Percentiles rank a stretch among this genome's conserved stretches.
Evolutionary conservation across 2,113 vertebrate species (phyloP).

Genomic region (Penelope pileata): DNA sequence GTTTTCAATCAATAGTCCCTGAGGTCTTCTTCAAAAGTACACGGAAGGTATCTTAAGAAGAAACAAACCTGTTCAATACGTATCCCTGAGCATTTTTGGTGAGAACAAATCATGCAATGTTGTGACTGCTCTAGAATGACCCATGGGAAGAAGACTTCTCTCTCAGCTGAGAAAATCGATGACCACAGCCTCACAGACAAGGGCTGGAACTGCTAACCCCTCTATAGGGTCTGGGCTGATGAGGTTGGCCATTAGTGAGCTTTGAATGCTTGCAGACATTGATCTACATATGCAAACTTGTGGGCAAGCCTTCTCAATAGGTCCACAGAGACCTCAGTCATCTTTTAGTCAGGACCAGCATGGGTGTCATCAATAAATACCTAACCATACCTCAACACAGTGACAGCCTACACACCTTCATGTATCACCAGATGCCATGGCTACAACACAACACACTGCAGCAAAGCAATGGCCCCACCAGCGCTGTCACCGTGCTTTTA

Average conservation of each 20-base stretch:
- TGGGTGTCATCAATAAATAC: background rate
- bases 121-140: background rate
- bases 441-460: background rate
- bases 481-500: background rate
- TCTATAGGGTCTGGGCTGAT: background rate
- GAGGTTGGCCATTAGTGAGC: background rate
- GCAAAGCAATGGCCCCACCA: background rate
- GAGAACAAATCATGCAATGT: background rate
- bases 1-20: background rate
- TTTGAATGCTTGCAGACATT: background rate
- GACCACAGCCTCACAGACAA: background rate
- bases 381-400: background rate
- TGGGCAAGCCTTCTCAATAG: background rate
- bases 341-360: accelerated
- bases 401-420: background rate
- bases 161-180: background rate
- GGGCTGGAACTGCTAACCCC: background rate
- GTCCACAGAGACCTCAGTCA: background rate
- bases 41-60: background rate
- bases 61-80: background rate
- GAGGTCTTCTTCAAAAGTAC: background rate
- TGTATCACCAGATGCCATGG: background rate
- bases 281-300: background rate
- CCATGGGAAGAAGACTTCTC: background rate
- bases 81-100: background rate